These are phyloP conservation scores for Dreissena polymorpha DNA, from an alignment of 1,140 invertebrate species.

Conservation along the genomic window DNA sequence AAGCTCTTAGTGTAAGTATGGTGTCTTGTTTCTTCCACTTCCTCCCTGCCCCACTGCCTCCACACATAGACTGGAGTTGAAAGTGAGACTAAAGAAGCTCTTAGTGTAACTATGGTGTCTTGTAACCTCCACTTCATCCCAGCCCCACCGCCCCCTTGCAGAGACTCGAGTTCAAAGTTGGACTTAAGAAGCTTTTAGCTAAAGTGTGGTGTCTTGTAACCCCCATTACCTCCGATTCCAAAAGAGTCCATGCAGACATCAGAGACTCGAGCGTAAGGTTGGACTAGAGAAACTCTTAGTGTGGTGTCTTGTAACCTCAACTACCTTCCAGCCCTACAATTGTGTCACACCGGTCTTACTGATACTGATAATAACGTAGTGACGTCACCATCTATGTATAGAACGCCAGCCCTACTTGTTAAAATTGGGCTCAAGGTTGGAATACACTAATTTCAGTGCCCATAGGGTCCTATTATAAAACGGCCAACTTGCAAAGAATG, in stretches of 20 bases:
- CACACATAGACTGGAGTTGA: constrained; percentile 54
- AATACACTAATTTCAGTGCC: no score
- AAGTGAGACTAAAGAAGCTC: constrained; percentile 31
- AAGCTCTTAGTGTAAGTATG: background rate
- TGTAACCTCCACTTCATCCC: constrained; percentile 57
- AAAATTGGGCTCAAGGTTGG: constrained; percentile 56
- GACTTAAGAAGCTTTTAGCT: constrained; percentile 8
- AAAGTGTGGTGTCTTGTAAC: constrained; percentile 20
- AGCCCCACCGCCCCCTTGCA: constrained; percentile 54
- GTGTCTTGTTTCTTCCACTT: constrained; percentile 20
- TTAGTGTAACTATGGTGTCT: background rate
- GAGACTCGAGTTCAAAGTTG: constrained; percentile 55
- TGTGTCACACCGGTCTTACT: no score
- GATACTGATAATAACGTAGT: no score
- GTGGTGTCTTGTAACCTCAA: constrained; percentile 1
- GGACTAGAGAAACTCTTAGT: no score
- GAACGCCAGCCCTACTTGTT: no score
- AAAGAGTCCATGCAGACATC: constrained; percentile 54
- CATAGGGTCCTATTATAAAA: no score
- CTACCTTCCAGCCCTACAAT: background rate
- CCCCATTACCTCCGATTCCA: constrained; percentile 56
- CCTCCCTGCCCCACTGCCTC: constrained; percentile 63
- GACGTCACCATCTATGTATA: no score
- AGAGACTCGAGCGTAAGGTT: constrained; percentile 30
- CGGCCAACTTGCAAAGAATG: constrained; percentile 51